Evolutionary conservation across 2,888 invertebrate species (phyloP).

Genomic region (Dryocosmus kuriphilus): DNA sequence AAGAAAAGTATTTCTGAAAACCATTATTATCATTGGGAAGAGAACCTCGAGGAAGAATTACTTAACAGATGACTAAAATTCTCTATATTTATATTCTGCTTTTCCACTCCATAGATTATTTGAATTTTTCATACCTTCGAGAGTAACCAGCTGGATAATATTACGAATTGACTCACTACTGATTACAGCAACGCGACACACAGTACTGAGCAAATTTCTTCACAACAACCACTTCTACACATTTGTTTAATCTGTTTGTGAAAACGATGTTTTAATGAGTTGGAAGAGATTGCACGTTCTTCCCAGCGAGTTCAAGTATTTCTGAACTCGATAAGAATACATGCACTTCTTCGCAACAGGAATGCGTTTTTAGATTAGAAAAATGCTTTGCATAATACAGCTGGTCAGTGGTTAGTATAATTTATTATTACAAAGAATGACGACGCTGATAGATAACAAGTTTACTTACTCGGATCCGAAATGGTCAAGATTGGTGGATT

Average conservation of each 20-base stretch:
- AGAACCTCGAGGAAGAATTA: background rate
- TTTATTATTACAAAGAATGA: background rate
- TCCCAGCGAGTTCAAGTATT: conserved; percentile 14
- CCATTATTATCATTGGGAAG: background rate
- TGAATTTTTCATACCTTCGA: conserved; percentile 5
- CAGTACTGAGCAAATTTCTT: conserved; percentile 20
- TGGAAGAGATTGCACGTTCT: conserved; percentile 13
- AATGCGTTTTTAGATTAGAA: background rate
- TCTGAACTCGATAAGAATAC: conserved; percentile 19
- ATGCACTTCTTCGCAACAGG: background rate
- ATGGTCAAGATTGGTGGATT: conserved; percentile 4
- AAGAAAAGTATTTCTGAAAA: background rate
- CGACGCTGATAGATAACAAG: background rate
- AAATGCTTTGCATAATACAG: background rate
- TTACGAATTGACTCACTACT: conserved; percentile 14
- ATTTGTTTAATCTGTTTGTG: conserved; percentile 14
- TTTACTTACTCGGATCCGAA: conserved; percentile 18
- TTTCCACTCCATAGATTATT: background rate
- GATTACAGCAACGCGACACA: conserved; percentile 10
- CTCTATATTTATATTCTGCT: background rate
- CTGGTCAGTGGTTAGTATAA: background rate
- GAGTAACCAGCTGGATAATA: background rate
- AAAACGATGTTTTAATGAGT: background rate
- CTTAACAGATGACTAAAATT: background rate
- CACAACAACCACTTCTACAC: conserved; percentile 4